Percentiles rank a stretch among this genome's conserved stretches.
Conservation (phyloP, 2,888 invertebrate genomes). For the Lepidocyrtinus sp. region DNA sequence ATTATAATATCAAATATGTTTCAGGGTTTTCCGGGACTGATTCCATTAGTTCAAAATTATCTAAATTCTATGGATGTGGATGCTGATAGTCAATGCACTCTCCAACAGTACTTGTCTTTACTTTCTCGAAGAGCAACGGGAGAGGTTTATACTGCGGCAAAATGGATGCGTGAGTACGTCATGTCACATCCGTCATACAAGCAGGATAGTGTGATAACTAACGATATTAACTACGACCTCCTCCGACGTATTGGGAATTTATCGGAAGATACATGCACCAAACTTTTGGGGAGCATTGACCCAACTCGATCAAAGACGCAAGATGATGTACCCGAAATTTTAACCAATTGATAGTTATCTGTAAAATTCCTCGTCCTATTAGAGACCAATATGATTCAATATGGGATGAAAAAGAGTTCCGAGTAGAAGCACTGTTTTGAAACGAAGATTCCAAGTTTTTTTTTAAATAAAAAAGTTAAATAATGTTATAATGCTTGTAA, state of each 20-base stretch:
- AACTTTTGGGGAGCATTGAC: slow-evolving; percentile 82
- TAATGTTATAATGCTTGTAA: too few species aligned
- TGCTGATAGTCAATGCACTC: slow-evolving; percentile 92
- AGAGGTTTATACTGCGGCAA: slow-evolving; percentile 92
- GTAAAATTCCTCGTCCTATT: too few species aligned
- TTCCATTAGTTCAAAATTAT: slow-evolving; percentile 94
- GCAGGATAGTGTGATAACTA: slow-evolving; percentile 90
- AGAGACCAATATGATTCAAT: too few species aligned
- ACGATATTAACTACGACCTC: slow-evolving; percentile 92
- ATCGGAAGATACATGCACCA: slow-evolving; percentile 77
- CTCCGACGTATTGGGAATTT: slow-evolving; percentile 72
- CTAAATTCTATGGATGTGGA: slow-evolving; percentile 97
- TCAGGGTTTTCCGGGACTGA: slow-evolving; percentile 89
- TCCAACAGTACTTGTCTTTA: slow-evolving; percentile 95
- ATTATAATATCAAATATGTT: slow-evolving; percentile 25
- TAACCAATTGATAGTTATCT: slow-evolving; percentile 62
- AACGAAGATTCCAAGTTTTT: not conserved
- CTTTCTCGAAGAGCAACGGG: slow-evolving; percentile 91
- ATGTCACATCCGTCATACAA: slow-evolving; percentile 90
- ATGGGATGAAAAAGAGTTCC: too few species aligned
- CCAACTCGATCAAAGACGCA: slow-evolving; percentile 81
- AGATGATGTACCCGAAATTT: slow-evolving; percentile 82
- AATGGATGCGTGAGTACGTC: slow-evolving; percentile 95
- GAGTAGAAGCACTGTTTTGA: slow-evolving; percentile 12
- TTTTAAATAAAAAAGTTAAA: not conserved